Conservation (phyloP, 2,797 vertebrate species). For the Crypturellus tataupa region DNA sequence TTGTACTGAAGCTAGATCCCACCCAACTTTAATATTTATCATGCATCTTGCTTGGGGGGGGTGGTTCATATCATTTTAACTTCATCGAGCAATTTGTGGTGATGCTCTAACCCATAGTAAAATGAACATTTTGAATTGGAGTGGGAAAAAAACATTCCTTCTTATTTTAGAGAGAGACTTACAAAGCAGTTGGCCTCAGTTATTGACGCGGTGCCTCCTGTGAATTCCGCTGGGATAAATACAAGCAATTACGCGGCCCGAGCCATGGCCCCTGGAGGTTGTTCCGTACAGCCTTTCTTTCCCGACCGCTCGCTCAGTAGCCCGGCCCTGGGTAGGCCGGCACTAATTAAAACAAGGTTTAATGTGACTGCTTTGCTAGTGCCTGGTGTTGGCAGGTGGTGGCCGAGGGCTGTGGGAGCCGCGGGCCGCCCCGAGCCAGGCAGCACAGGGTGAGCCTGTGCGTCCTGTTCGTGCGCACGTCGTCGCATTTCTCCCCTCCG, state of each 20-base stretch:
- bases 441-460: fast-evolving
- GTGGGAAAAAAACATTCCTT: background rate
- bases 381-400: background rate
- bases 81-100: background rate
- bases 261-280: background rate
- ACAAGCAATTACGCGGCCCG: background rate
- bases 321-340: background rate
- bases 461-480: background rate
- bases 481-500: background rate
- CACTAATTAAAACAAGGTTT: background rate
- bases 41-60: background rate
- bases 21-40: background rate
- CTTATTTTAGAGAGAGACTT: background rate
- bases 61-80: background rate
- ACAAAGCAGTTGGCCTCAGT: background rate
- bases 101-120: background rate
- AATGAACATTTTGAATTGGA: background rate
- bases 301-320: background rate
- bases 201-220: background rate
- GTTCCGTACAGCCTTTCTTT: background rate
- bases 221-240: background rate
- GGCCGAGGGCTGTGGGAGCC: background rate
- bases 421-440: background rate
- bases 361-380: background rate
- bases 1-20: background rate